phyloP scores from a whole-genome alignment of 2,113 vertebrate genomes.

The Pseudopipra pipra region DNA sequence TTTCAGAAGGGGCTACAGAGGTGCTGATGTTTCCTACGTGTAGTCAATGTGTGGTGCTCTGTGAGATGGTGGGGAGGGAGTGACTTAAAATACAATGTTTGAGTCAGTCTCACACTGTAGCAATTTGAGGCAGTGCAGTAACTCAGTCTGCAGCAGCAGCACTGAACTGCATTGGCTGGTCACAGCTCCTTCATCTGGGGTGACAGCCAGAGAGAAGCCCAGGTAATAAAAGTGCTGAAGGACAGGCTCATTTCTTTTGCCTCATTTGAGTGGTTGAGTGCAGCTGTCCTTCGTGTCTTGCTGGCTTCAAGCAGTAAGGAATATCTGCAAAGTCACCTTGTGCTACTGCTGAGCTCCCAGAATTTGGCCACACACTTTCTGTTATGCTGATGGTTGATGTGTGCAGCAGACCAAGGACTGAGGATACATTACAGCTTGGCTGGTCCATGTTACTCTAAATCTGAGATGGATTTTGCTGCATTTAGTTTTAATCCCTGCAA shows the following conservation, averaged over 20 bases:
- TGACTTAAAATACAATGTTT: neutral
- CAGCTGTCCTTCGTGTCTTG: neutral
- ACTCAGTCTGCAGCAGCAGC: neutral
- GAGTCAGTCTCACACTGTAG: neutral
- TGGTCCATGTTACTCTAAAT: neutral
- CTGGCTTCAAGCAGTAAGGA: neutral
- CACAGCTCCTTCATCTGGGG: neutral
- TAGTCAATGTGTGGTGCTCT: accelerated
- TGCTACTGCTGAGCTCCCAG: neutral
- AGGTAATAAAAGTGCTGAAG: neutral
- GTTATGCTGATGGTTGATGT: neutral
- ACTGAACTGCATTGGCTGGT: neutral
- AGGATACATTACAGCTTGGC: neutral
- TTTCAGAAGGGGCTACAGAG: neutral
- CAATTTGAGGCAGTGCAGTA: neutral
- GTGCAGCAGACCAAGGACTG: neutral
- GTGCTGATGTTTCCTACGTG: neutral
- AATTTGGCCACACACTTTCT: neutral
- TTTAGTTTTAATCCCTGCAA: neutral
- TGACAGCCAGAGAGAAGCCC: neutral
- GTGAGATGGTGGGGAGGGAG: neutral
- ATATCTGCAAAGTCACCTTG: conserved; percentile 10
- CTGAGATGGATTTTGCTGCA: neutral
- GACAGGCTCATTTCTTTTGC: neutral
- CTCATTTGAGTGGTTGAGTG: neutral